Evolutionary conservation across 2,113 vertebrate genomes (phyloP).

Genomic region (Mugil cephalus): DNA sequence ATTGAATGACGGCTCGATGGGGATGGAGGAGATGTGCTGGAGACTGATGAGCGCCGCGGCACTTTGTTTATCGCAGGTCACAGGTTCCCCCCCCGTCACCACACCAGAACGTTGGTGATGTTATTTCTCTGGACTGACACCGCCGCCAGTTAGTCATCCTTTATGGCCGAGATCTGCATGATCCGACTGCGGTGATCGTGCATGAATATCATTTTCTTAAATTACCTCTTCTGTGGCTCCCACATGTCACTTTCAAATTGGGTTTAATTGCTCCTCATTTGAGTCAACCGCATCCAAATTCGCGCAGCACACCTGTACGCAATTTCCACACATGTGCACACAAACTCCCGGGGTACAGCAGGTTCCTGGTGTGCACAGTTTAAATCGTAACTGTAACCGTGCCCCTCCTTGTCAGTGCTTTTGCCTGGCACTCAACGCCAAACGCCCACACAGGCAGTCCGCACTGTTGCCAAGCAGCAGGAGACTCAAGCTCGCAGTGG

Average conservation of each 20-base stretch:
- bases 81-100: conserved; percentile 6
- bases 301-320: conserved; percentile 3
- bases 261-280: conserved; percentile 46
- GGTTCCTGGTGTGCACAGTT: conserved; percentile 60
- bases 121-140: neutral
- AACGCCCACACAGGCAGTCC: conserved; percentile 79
- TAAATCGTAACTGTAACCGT: conserved; percentile 67
- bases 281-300: conserved; percentile 35
- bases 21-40: conserved; percentile 20
- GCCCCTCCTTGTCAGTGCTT: conserved; percentile 75
- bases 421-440: conserved; percentile 73
- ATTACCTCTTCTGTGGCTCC: conserved; percentile 41
- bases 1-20: conserved; percentile 58
- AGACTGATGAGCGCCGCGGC: conserved; percentile 24
- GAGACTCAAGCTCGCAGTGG: conserved; percentile 70
- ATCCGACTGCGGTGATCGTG: conserved; percentile 32
- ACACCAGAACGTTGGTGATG: conserved; percentile 13
- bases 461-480: conserved; percentile 83
- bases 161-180: conserved; percentile 19
- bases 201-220: conserved; percentile 31
- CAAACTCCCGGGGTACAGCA: conserved; percentile 46
- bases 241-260: conserved; percentile 39
- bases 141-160: conserved; percentile 2
- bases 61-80: neutral
- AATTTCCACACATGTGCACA: conserved; percentile 14